Conservation (phyloP, 2,888 invertebrate genomes). For the Cecidostiba fungosa region DNA sequence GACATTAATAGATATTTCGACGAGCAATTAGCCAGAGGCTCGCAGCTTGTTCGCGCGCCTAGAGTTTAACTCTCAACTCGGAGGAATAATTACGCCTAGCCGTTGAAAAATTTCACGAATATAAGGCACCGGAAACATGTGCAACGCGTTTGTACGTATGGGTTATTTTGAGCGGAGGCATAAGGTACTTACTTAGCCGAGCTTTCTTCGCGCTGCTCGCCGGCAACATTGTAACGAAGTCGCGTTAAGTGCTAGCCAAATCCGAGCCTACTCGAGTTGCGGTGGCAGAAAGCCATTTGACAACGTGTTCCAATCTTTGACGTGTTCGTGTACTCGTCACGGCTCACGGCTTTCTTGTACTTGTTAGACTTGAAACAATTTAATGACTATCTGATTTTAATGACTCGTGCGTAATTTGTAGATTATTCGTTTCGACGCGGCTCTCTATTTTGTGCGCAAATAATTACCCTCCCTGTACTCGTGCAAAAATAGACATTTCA, state of each 20-base stretch:
- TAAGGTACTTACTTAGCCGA: not conserved
- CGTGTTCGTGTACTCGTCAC: not conserved
- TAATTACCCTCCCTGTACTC: not conserved
- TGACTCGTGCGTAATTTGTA: not conserved
- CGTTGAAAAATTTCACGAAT: conserved; percentile 1
- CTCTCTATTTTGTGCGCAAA: not conserved
- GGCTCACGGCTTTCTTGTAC: not conserved
- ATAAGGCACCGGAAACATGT: not conserved
- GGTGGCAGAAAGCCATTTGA: conserved; percentile 45
- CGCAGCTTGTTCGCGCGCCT: not conserved
- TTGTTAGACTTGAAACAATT: not conserved
- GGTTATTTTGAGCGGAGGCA: conserved; percentile 38
- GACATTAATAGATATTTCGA: conserved; percentile 55
- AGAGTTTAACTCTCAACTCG: not conserved
- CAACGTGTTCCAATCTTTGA: conserved; percentile 28
- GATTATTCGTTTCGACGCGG: not conserved
- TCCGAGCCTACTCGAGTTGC: conserved; percentile 7
- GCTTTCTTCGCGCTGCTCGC: not conserved
- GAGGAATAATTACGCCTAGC: conserved; percentile 7
- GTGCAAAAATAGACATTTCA: not conserved
- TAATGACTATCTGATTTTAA: not conserved
- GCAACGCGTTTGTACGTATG: not conserved
- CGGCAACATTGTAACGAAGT: conserved; percentile 43
- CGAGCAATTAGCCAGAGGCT: conserved; percentile 47
- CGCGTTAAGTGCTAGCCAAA: conserved; percentile 25